These are phyloP conservation scores for Drosophila ananassae DNA, from an alignment of 1,140 invertebrate genomes.

Conservation along the genomic window DNA sequence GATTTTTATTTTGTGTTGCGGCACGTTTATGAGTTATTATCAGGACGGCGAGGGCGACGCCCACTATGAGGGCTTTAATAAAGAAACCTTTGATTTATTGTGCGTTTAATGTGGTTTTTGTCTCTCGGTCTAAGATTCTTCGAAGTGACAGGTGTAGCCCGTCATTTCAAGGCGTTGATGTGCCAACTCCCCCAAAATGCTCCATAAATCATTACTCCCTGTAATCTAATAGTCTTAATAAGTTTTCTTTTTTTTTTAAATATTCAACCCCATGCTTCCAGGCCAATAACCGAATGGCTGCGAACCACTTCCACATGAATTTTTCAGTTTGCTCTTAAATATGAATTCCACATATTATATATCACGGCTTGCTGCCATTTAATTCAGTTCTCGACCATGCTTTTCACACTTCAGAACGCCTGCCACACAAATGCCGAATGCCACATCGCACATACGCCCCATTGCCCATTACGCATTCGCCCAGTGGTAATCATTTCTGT, in stretches of 20 bases:
- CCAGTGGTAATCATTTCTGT: conserved; percentile 75
- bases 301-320: conserved; percentile 12
- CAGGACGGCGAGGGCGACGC: conserved; percentile 26
- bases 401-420: conserved; percentile 42
- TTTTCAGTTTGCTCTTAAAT: conserved; percentile 14
- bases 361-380: conserved; percentile 32
- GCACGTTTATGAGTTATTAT: conserved; percentile 58
- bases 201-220: conserved; percentile 29
- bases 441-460: conserved; percentile 68
- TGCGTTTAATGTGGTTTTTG: conserved; percentile 64
- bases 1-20: conserved; percentile 18
- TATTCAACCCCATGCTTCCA: not conserved
- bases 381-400: conserved; percentile 32
- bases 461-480: conserved; percentile 74
- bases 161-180: conserved; percentile 23
- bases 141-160: conserved; percentile 59
- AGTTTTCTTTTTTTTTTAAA: conserved; percentile 5
- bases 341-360: conserved; percentile 30
- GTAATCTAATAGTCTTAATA: conserved; percentile 7
- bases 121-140: conserved; percentile 13
- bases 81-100: conserved; percentile 63
- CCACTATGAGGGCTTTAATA: conserved; percentile 30
- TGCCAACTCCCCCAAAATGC: conserved; percentile 1
- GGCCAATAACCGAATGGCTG: not conserved
- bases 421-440: conserved; percentile 15